Evolutionary conservation across 2,113 vertebrate species (phyloP), one percentile per base, ranked within the genome.

Genomic region (Silurus asotus): DNA sequence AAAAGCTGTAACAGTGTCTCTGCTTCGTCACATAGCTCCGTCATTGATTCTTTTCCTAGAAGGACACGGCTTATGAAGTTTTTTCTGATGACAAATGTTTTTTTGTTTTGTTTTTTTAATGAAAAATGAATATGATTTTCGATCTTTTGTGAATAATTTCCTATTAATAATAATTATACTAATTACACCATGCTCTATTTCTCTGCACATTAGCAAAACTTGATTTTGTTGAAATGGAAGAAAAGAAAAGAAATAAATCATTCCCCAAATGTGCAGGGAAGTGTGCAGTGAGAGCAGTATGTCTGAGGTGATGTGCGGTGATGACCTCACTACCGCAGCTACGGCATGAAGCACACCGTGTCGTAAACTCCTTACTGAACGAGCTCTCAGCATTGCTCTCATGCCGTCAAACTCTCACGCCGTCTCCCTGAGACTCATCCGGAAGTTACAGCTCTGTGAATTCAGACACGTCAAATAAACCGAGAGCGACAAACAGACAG

Each of bases 381-480:
- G 5, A 45, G 23, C 64, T 56, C 23, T 80, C 64, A 9, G 74
- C 80, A 56, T 76, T 62, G 75, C 70, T 74, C 45, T 74, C 45
- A 45, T 19, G 3, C 70, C 9, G 48, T 19, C 8, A 17, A 48
- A 7, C 69, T 72, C 65, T 69, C 65, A 6, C 28, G 45, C 83
- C 25, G 25, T 81, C 82, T 80, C 82, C 64, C 25, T 59, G 59
- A 87, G 86, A 88, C 55, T 75, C 82, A 58, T 88, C 83, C 28
- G 10, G 59, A 51, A 81, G 87, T 84, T 88, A 88, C 51, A 28
- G 61, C 51, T 59, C 78, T 80, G 77, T 81, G 87, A 75, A 76
- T 83, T 17, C 67, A 45, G 69, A 84, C 67, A 81, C 77, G 19
- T 84, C 69, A 88, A 84, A 84, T 84, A 81, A 84, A 83, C 72